Evolutionary conservation across 1,140 invertebrate genomes (phyloP), one percentile per base, ranked within the genome.

Genomic region (Parasteatoda tepidariorum): DNA sequence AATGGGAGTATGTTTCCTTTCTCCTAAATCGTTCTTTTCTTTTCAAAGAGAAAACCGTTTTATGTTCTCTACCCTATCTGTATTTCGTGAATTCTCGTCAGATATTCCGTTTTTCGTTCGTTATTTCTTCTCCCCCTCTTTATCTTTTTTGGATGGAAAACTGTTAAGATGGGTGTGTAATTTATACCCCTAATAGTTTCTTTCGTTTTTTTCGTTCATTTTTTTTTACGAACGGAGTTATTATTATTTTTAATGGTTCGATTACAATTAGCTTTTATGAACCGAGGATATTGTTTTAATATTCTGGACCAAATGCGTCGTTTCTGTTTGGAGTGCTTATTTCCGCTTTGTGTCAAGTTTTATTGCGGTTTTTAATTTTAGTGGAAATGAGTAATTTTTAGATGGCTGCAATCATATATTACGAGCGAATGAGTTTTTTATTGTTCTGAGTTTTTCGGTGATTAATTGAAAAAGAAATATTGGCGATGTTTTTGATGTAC

Each of bases 1-100:
- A 81, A 81, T 81, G 67, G 67, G 66, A 61, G 38, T 78, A 62
- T 71, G 78, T 81, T 81, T 59, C 78, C 41, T 81, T 81, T 61
- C 75, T 68, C 26, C 30, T n/a, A 62, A 79, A 79, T 79, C 75
- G 64, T 30, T 55, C 75, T 79, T 79, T 76, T 67, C 48, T 67
- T 68, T 54, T 57, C 28, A 67, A 67, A 68, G 75, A 68, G 59
- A 26, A 64, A 64, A 48, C 26, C 61, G 15, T 64, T 64, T 33
- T 64, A 30, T 15, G 13, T 64, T 48, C 38, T 48, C 38, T 18
- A 18, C 18, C n/a, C 38, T 48, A 48, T 48, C 38, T 13, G 38
- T 48, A 48, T 48, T 48, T 48, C 18, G 38, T 48, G 38, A 48
- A 48, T 48, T 48, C 38, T 48, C 38, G 9, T 13, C 38, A 48